Evolutionary conservation across 2,113 vertebrate genomes (phyloP), one percentile per base, ranked within the genome.

Genomic region (Microtus richardsoni): DNA sequence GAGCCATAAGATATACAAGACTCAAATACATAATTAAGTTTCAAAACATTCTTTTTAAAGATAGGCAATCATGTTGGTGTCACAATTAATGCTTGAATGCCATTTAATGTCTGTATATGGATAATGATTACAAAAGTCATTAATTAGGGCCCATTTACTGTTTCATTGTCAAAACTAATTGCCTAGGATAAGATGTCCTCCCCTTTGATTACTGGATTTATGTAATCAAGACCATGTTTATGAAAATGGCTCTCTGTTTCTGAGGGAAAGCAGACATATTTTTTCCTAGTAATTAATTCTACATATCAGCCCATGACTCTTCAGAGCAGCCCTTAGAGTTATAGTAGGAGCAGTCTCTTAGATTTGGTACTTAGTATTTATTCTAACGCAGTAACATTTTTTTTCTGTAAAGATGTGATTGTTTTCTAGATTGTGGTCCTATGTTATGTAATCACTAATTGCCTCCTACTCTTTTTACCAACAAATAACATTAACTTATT

Each of bases 91-190:
- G 36, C 36, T 77, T 90, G 66, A 91, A 86, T 28, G 92, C 47
- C n/a, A 86, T 74, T 88, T 97, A 96, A 94, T 83, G 86, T 96
- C 89, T 91, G 74, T 83, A 87, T 39, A 93, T 70, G 58, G 80
- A 91, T 91, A 97, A 95, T 91, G 94, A 97, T 96, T 96, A 91
- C 28, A 86, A 91, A 95, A 89, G 47, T 58, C 89, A 97, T 96
- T 96, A 94, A 97, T 97, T 96, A 96, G 60, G 21, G 52, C 44
- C 91, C 96, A 79, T 95, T 97, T 97, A 95, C 87, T 93, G 21
- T 94, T 88, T 39, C 79, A 94, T 96, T 97, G 91, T 96, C 97
- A 98, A 96, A 97, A 87, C 17, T 96, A 97, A 97, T 96, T 97
- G 93, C 68, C 93, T 89, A 58, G 41, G 88, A 58, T 89, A 97